Percentiles rank a stretch among this genome's conserved stretches.
These are phyloP conservation scores for Bombus superbus DNA, from an alignment of 1,140 invertebrate species.

Conservation along the genomic window DNA sequence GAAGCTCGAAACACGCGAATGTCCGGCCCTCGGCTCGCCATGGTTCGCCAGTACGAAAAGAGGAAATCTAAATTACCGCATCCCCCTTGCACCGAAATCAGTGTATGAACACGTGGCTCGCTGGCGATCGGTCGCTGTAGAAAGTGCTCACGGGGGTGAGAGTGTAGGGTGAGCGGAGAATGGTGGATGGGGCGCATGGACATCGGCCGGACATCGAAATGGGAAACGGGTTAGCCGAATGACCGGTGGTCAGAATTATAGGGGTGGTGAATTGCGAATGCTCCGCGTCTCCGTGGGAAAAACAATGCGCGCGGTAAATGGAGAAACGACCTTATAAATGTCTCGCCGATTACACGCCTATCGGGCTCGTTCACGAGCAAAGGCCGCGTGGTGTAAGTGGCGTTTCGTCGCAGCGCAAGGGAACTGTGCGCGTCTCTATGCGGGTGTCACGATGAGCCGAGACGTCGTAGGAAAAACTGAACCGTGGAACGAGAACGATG, in stretches of 20 bases:
- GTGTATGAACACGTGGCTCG: slow-evolving; percentile 40
- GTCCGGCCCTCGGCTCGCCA: background rate
- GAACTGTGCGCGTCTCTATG: background rate
- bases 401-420: background rate
- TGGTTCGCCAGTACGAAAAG: background rate
- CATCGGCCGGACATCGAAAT: slow-evolving; percentile 63
- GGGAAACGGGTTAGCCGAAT: slow-evolving; percentile 70
- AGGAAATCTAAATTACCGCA: slow-evolving; percentile 16
- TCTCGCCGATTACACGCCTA: slow-evolving; percentile 7
- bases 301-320: slow-evolving; percentile 58
- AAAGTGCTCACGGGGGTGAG: slow-evolving; percentile 46
- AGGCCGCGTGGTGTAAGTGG: background rate
- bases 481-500: background rate
- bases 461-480: background rate
- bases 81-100: background rate
- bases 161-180: background rate
- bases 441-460: background rate
- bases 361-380: background rate
- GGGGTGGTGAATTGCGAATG: slow-evolving; percentile 54
- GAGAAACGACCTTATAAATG: slow-evolving; percentile 33
- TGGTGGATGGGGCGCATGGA: slow-evolving; percentile 48
- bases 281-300: slow-evolving; percentile 46
- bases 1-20: background rate
- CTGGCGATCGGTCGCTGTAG: slow-evolving; percentile 16
- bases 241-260: slow-evolving; percentile 63